Conservation (phyloP, 2,113 vertebrate genomes). For the Bujurquina vittata region DNA sequence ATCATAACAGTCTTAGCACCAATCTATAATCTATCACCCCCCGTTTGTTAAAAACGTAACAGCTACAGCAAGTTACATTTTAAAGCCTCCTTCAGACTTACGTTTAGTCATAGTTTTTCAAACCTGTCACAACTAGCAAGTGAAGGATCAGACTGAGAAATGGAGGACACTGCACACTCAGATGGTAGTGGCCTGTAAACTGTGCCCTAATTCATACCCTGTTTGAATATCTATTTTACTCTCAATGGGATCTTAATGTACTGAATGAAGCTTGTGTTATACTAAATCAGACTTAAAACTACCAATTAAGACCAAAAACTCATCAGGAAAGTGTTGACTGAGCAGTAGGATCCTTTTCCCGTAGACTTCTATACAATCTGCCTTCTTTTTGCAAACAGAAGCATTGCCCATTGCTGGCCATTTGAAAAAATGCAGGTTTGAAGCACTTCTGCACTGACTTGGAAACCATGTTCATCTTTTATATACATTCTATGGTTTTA, state of each 20-base stretch:
- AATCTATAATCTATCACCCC: not conserved
- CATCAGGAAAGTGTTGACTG: not conserved
- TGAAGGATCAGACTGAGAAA: not conserved
- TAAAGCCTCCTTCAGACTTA: not conserved
- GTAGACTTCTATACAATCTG: not conserved
- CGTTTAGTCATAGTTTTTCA: not conserved
- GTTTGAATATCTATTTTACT: not conserved
- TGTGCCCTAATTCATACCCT: not conserved
- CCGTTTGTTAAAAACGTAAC: not conserved
- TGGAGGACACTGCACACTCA: too few species aligned
- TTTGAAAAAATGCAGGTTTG: not conserved
- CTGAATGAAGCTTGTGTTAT: not conserved
- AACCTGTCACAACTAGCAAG: not conserved
- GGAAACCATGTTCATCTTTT: not conserved
- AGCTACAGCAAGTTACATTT: not conserved
- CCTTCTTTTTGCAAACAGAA: not conserved
- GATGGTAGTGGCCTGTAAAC: not conserved
- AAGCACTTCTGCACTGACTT: not conserved
- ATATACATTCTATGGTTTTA: conserved; percentile 6
- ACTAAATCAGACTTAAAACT: not conserved
- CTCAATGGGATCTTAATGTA: not conserved
- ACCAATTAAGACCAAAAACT: not conserved
- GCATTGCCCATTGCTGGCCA: not conserved
- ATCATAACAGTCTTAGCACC: too few species aligned
- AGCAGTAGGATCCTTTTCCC: not conserved